These are phyloP conservation scores for Spisula subtruncata DNA, from an alignment of 2,888 invertebrate species.

Conservation along the genomic window DNA sequence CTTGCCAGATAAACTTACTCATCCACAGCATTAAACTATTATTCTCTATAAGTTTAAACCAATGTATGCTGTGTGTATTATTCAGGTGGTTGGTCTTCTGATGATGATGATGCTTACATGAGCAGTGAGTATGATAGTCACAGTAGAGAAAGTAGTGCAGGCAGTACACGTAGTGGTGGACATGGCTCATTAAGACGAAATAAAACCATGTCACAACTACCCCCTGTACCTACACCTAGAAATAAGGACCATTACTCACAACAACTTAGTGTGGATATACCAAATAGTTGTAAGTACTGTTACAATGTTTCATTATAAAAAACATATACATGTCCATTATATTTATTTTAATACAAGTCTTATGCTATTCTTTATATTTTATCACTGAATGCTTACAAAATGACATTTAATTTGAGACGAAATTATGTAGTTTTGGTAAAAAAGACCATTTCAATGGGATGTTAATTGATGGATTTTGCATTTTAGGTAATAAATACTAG, in stretches of 20 bases:
- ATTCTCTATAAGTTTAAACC: not conserved
- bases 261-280: slow-evolving; percentile 81
- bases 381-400: no score
- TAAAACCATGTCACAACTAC: slow-evolving; percentile 69
- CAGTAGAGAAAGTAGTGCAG: slow-evolving; percentile 85
- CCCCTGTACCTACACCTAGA: slow-evolving; percentile 73
- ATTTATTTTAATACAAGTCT: no score
- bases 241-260: slow-evolving; percentile 70
- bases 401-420: no score
- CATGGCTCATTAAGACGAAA: slow-evolving; percentile 59
- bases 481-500: no score
- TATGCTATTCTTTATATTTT: no score
- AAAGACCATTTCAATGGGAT: no score
- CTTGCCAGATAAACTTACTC: no score
- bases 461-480: no score
- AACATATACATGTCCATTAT: no score
- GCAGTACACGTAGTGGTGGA: slow-evolving; percentile 76
- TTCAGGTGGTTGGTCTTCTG: slow-evolving; percentile 80
- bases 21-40: no score
- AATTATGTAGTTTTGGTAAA: no score
- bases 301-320: no score
- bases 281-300: slow-evolving; percentile 73
- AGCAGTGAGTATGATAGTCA: slow-evolving; percentile 85
- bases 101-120: slow-evolving; percentile 82
- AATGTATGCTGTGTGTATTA: not conserved